These are phyloP conservation scores for Morone saxatilis DNA, from an alignment of 2,113 vertebrate species.

Conservation along the genomic window DNA sequence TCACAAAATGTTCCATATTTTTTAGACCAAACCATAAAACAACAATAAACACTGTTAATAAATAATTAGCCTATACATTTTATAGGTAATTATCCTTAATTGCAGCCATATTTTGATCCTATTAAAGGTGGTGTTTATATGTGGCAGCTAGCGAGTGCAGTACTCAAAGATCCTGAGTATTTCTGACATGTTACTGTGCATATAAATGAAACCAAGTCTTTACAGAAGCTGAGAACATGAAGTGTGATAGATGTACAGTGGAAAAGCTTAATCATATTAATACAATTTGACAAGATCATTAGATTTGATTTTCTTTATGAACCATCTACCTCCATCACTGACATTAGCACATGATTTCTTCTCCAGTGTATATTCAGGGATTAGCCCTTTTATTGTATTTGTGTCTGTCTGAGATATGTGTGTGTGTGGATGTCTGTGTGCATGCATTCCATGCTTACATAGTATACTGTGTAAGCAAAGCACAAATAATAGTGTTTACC, in stretches of 20 bases:
- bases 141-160: background rate
- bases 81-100: no score
- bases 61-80: no score
- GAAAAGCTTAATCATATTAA: background rate
- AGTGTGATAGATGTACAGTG: background rate
- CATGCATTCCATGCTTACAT: background rate
- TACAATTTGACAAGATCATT: background rate
- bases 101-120: no score
- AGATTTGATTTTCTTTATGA: background rate
- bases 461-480: background rate
- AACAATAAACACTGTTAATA: no score
- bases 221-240: background rate
- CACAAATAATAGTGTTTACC: conserved; percentile 1
- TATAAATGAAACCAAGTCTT: background rate
- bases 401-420: background rate
- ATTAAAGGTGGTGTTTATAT: no score
- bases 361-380: background rate
- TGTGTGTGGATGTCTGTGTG: background rate
- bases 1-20: no score
- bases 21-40: no score
- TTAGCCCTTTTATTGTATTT: background rate
- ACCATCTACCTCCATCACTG: background rate
- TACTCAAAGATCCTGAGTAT: no score
- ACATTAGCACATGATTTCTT: background rate
- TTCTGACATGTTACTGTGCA: background rate